Evolutionary conservation across 2,797 vertebrate species (phyloP).

Genomic region (Pseudopleuronectes americanus): DNA sequence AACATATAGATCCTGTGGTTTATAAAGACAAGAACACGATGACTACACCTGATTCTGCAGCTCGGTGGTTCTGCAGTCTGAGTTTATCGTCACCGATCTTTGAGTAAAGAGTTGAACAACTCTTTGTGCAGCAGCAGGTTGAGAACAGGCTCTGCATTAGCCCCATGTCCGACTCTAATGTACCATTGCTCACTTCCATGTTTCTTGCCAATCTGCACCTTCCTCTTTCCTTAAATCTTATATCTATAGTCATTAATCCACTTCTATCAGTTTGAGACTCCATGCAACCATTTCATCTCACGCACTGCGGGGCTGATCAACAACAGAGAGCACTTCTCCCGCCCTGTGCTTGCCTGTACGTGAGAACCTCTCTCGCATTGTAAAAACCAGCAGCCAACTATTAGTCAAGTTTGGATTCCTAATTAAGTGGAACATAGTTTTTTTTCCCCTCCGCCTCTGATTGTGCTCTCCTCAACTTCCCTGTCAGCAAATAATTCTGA

Average conservation of each 20-base stretch:
- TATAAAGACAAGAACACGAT: too few species aligned
- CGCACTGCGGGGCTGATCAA: slow-evolving; percentile 6
- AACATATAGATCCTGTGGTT: too few species aligned
- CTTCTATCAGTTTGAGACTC: slow-evolving; percentile 1
- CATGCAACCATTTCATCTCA: slow-evolving; percentile 5
- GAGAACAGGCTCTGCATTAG: slow-evolving; percentile 1
- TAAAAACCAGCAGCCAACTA: slow-evolving; percentile 67
- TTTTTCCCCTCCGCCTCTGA: slow-evolving; percentile 62
- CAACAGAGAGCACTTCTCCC: slow-evolving; percentile 49
- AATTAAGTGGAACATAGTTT: slow-evolving; percentile 77
- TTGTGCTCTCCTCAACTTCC: slow-evolving; percentile 60
- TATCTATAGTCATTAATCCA: background rate
- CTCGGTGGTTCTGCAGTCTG: too few species aligned
- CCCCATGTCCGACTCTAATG: background rate
- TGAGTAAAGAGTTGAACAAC: too few species aligned
- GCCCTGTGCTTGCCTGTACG: slow-evolving; percentile 44
- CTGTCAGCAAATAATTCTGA: slow-evolving; percentile 79
- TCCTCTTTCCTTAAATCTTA: background rate
- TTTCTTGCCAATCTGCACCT: background rate
- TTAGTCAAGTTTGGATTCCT: slow-evolving; percentile 74
- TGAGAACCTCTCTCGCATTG: slow-evolving; percentile 56
- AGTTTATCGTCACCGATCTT: too few species aligned
- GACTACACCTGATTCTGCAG: too few species aligned
- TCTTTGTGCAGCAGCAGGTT: too few species aligned
- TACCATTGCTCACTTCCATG: background rate